Evolutionary conservation across 2,797 vertebrate species (phyloP), one percentile per base, ranked within the genome.

Genomic region (Muraenolepis orangiensis): DNA sequence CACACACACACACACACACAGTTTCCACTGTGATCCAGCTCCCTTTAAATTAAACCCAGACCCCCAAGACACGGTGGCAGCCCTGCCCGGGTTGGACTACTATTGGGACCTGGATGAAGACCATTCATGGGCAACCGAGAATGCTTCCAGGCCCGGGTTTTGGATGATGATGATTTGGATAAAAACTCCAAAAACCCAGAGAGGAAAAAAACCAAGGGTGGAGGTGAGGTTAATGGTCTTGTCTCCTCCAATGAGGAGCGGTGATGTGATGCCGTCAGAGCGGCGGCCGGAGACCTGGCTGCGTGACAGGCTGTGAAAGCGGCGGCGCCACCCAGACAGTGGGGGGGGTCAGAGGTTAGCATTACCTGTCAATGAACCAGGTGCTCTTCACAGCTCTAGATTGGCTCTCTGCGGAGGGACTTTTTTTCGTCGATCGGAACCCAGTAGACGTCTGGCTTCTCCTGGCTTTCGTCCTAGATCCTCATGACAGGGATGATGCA

Each of bases 11-110:
- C 72, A 78, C 66, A 68, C 36, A n/a, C 73, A 26, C 30, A 69
- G 68, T 74, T 40, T 71, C 70, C 78, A 75, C 85, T 86, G 83
- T 68, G 51, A 23, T 57, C 29, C 69, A 1, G 64, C 31, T 16
- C 66, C 77, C 75, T 74, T 61, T 61, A 82, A 69, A 82, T 69
- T 68, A 78, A 23, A 61, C 18, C 1, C 51, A 61, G 51, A 2
- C 51, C 51, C 51, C 8, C n/a, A 7, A 20, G 51, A 28, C 61
- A 64, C 61, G 7, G n/a, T 64, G 61, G 74, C 71, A 68, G 76
- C 72, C 66, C 66, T 76, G 71, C 72, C 72, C 32, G 75, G 66
- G 20, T 61, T 70, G 46, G 40, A 61, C 31, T 16, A 3, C 18
- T 69, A 34, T 66, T n/a, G 34, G 66, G 73, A 72, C 42, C 46